A percentile compares a stretch with the other conserved stretches of the same genome.
These are phyloP conservation scores for Strix uralensis DNA, from an alignment of 2,113 vertebrate species.

Conservation along the genomic window DNA sequence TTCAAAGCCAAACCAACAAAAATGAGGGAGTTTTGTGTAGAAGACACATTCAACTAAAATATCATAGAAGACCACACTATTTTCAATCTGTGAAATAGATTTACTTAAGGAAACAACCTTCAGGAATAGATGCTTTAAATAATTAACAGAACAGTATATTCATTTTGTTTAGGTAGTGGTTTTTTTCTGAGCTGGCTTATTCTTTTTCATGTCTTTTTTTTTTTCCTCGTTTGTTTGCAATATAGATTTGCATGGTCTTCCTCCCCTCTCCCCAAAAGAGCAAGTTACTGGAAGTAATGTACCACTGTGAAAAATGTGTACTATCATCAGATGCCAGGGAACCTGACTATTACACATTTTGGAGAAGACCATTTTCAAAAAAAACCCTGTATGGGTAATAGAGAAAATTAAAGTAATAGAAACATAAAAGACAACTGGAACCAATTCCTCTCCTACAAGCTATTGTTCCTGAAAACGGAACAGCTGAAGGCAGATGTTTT, in stretches of 20 bases:
- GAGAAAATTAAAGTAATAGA: background rate
- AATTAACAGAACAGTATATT: background rate
- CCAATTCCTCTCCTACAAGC: background rate
- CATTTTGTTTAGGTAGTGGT: background rate
- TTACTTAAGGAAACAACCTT: background rate
- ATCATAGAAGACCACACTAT: background rate
- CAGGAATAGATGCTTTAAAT: background rate
- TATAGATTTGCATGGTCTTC: background rate
- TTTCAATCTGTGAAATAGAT: conserved; percentile 4
- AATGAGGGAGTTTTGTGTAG: background rate
- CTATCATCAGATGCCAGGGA: background rate
- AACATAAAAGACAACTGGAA: background rate
- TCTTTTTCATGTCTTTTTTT: background rate
- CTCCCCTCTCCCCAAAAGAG: background rate
- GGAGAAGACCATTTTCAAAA: background rate
- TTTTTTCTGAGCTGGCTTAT: background rate
- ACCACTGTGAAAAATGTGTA: background rate
- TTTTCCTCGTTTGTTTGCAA: background rate
- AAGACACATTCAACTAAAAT: background rate
- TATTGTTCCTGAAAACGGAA: background rate
- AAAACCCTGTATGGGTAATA: background rate
- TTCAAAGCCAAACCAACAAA: conserved; percentile 37
- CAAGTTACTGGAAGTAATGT: background rate
- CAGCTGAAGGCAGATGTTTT: conserved; percentile 24
- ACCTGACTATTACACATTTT: conserved; percentile 5